Evolutionary conservation across 2,797 vertebrate species (phyloP).

Genomic region (Halcyon leucocephala): DNA sequence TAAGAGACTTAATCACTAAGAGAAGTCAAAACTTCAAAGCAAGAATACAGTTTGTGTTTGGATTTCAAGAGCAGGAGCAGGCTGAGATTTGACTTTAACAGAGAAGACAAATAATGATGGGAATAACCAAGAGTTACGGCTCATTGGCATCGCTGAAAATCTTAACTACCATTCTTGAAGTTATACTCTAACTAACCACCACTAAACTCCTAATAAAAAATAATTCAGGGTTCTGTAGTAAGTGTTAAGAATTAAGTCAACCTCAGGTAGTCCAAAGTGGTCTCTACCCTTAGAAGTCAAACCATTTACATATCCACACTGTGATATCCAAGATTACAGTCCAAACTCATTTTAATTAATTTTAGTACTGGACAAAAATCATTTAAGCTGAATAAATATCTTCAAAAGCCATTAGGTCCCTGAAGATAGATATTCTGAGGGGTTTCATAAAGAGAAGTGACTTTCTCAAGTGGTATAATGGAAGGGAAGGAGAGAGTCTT

Average conservation of each 20-base stretch:
- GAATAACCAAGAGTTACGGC: neutral
- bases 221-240: neutral
- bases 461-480: neutral
- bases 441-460: neutral
- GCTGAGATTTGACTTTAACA: neutral
- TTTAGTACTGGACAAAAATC: neutral
- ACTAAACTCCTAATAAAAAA: neutral
- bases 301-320: neutral
- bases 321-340: neutral
- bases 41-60: neutral
- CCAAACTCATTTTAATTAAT: neutral
- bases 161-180: neutral
- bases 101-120: neutral
- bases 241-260: neutral
- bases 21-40: neutral
- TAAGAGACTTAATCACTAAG: neutral
- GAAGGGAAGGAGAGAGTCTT: neutral
- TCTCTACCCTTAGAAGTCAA: neutral
- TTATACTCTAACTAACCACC: neutral
- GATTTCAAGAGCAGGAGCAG: neutral
- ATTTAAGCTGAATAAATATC: neutral
- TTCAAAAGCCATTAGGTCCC: neutral
- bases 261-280: neutral
- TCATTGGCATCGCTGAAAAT: neutral
- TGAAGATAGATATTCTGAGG: neutral